phyloP scores from a whole-genome alignment of 2,113 vertebrate genomes.

The Aythya baeri region DNA sequence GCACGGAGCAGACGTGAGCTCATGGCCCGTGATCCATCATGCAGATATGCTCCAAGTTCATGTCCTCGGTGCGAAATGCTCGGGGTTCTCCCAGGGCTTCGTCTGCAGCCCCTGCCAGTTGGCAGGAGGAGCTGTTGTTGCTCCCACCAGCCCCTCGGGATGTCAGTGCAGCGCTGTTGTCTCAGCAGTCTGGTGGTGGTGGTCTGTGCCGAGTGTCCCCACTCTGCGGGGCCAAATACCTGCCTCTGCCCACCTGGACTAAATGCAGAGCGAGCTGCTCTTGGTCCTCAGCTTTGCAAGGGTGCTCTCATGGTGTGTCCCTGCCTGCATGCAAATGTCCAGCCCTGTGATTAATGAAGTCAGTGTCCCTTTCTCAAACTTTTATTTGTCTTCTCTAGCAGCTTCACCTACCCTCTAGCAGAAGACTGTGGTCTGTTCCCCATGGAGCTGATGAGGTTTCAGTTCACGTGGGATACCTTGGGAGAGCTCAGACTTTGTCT shows the following conservation, averaged over 20 bases:
- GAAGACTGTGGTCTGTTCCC: neutral
- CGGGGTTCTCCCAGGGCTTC: neutral
- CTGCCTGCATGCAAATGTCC: neutral
- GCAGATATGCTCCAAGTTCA: neutral
- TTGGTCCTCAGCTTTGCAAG: neutral
- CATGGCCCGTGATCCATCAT: fast-evolving
- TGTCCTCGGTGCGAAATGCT: neutral
- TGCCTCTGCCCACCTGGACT: neutral
- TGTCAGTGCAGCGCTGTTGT: neutral
- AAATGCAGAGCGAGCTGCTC: neutral
- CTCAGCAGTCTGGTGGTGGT: neutral
- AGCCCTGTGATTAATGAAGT: neutral
- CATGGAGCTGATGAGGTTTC: neutral
- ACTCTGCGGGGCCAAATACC: neutral
- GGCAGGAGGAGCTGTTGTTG: neutral
- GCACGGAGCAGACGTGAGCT: fast-evolving
- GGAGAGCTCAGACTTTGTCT: neutral
- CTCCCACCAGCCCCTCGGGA: neutral
- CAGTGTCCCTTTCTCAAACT: neutral
- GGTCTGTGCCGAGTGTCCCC: neutral
- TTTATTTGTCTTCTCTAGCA: neutral
- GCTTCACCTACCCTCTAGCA: neutral
- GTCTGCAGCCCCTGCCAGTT: neutral
- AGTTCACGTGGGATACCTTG: neutral
- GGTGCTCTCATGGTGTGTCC: fast-evolving